Percentiles rank a stretch among this genome's conserved stretches.
phyloP scores from a whole-genome alignment of 2,797 vertebrate species.

The Notamacropus eugenii region DNA sequence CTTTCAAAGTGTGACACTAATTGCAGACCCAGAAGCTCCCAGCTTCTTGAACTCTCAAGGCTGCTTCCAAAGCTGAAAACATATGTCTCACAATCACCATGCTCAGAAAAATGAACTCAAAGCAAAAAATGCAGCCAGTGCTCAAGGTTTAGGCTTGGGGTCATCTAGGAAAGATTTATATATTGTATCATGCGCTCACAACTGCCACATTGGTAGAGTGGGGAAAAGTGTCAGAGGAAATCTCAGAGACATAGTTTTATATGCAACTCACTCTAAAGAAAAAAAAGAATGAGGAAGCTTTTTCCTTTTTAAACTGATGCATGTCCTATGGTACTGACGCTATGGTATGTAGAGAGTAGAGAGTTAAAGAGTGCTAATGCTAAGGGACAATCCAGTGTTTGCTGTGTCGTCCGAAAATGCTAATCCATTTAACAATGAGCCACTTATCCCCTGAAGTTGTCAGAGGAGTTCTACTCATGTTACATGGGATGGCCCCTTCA shows the following conservation, averaged over 20 bases:
- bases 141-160: not conserved
- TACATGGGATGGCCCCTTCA: not conserved
- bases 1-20: not conserved
- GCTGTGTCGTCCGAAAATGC: not conserved
- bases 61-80: not conserved
- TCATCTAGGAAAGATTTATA: not conserved
- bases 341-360: not conserved
- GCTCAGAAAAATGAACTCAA: not conserved
- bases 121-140: not conserved
- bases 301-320: not conserved
- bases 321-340: not conserved
- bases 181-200: not conserved
- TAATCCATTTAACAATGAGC: not conserved
- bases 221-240: not conserved
- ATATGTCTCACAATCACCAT: not conserved
- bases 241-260: not conserved
- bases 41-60: not conserved
- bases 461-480: not conserved
- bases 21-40: not conserved
- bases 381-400: not conserved
- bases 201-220: not conserved
- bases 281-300: not conserved
- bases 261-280: not conserved
- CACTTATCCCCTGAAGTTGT: not conserved
- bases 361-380: not conserved